phyloP scores from a whole-genome alignment of 1,140 invertebrate genomes.

The Batillaria attramentaria region DNA sequence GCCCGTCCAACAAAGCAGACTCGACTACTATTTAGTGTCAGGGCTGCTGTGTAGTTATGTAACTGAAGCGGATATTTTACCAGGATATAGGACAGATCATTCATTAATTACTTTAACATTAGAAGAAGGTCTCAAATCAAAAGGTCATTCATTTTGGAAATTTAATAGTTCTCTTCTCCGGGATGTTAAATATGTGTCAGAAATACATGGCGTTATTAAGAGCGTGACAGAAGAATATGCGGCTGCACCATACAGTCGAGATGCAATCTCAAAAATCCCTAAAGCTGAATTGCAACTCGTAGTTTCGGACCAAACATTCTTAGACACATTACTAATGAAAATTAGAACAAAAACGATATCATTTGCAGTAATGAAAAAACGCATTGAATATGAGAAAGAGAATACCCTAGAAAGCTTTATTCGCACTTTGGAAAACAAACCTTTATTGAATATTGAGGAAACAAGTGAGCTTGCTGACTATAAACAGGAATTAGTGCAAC shows the following conservation, averaged over 20 bases:
- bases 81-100: conserved; percentile 7
- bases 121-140: neutral
- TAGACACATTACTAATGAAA: neutral
- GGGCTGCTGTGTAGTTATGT: neutral
- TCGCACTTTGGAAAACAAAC: too few species aligned
- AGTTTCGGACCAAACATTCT: too few species aligned
- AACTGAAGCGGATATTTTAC: neutral
- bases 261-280: neutral
- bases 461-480: too few species aligned
- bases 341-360: neutral
- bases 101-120: neutral
- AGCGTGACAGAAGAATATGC: neutral
- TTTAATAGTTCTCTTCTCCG: too few species aligned
- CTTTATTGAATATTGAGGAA: too few species aligned
- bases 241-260: neutral
- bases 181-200: neutral
- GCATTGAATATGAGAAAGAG: neutral
- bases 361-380: neutral
- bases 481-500: too few species aligned
- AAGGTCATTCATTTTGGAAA: neutral
- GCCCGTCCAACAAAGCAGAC: neutral
- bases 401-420: too few species aligned
- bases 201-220: neutral
- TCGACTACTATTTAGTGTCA: neutral
- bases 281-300: too few species aligned